Evolutionary conservation across 2,888 invertebrate species (phyloP), one percentile per base, ranked within the genome.

Genomic region (Crossocerus cetratus): DNA sequence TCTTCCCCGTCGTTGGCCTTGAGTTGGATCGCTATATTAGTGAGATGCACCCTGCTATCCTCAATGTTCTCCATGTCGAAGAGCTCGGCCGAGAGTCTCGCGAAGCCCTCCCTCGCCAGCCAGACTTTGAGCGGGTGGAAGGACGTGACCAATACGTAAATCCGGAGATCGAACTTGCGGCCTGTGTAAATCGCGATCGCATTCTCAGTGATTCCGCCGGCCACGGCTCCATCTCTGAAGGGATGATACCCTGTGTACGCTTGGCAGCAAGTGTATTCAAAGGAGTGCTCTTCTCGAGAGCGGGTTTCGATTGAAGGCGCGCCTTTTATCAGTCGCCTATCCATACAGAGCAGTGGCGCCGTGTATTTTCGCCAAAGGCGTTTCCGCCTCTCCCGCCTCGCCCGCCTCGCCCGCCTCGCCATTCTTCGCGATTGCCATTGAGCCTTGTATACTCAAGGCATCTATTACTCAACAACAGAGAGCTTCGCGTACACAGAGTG

Each of bases 21-120:
- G 64, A 90, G 68, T 86, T 93, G 93, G 65, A 93, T 91, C 5
- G 93, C 91, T 72, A 92, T 92, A 84, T 93, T 93, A 21, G 93
- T 93, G 69, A 93, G 87, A 83, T 93, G 93, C 58, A 92, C 91
- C 87, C 92, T 92, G 63, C 91, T 91, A 86, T 94, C 93, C 82
- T 92, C 91, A 54, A 93, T 91, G 20, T 91, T 91, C 66, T 92
- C 91, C 55, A 93, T 86, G n/a, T 92, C 92, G 86, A 92, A 94
- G 74, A 92, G 87, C 20, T 91, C 91, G 70, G 92, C 92, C n/a
- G 93, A 93, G 76, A 94, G 91, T 13, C 93, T 88, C 1, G 93
- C 93, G 87, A 94, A 94, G 0, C 94, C 94, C 78, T 93, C 93
- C 54, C 93, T 88, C 72, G 93, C 93, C 45, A 93, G 84, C 92